A percentile compares a stretch with the other conserved stretches of the same genome.
phyloP scores from a whole-genome alignment of 2,888 invertebrate genomes.

The Eristalis pertinax region DNA sequence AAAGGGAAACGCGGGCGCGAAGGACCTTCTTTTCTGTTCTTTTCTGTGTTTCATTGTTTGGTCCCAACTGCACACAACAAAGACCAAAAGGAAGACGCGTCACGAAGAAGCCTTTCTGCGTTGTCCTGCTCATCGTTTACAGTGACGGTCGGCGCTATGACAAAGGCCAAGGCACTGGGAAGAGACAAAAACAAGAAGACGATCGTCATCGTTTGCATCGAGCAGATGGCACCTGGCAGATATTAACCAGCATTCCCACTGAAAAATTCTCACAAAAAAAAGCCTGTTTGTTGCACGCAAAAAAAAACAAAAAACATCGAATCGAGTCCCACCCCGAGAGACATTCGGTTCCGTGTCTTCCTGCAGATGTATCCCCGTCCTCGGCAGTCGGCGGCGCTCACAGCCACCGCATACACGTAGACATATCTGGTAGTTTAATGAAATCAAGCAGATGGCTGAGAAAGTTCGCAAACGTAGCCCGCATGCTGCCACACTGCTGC shows the following conservation, averaged over 20 bases:
- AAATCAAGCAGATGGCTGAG: background rate
- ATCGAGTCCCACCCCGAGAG: background rate
- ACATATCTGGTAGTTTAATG: background rate
- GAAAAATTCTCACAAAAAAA: background rate
- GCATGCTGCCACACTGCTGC: no score
- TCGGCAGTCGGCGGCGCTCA: background rate
- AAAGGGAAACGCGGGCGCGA: background rate
- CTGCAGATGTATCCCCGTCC: background rate
- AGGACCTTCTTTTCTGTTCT: background rate
- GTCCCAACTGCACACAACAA: background rate
- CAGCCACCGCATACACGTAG: background rate
- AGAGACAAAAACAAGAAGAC: background rate
- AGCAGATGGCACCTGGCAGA: background rate
- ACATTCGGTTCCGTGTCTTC: background rate
- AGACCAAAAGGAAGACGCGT: no score
- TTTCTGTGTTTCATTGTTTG: background rate
- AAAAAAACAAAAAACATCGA: background rate
- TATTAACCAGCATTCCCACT: constrained; percentile 4
- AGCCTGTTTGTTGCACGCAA: background rate
- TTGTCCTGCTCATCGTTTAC: no score
- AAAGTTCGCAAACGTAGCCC: background rate
- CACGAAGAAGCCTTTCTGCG: no score
- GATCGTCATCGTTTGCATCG: background rate
- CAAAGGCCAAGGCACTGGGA: background rate
- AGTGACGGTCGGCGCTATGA: background rate